These are phyloP conservation scores for Ectobius pallidus DNA, from an alignment of 2,888 invertebrate species.

Conservation along the genomic window DNA sequence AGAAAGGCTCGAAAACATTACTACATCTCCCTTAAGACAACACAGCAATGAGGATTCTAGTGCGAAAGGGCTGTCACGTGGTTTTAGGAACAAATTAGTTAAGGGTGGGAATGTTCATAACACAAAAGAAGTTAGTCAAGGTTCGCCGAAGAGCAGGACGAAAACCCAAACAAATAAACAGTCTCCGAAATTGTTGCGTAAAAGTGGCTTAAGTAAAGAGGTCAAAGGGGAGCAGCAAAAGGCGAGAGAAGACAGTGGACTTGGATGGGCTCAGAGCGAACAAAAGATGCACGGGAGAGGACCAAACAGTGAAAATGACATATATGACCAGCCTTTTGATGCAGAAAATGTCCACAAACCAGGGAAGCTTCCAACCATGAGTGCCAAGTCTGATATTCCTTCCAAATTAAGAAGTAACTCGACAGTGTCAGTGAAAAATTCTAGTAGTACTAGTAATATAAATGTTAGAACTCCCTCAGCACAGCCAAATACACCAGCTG, in stretches of 20 bases:
- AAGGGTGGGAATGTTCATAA: slow-evolving; percentile 11
- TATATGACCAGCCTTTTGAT: slow-evolving; percentile 42
- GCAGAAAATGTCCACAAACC: slow-evolving; percentile 23
- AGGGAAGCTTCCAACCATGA: slow-evolving; percentile 27
- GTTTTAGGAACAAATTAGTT: slow-evolving; percentile 39
- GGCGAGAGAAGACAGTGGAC: neutral
- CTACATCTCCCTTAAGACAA: neutral
- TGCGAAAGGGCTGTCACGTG: slow-evolving; percentile 37
- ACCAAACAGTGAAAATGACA: slow-evolving; percentile 51
- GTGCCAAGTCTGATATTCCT: slow-evolving; percentile 20
- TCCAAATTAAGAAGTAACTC: neutral
- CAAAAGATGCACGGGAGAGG: slow-evolving; percentile 47
- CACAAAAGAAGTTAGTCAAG: neutral
- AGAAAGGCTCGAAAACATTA: neutral
- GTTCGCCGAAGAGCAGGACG: slow-evolving; percentile 15
- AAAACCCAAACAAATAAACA: slow-evolving; percentile 11
- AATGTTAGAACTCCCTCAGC: slow-evolving; percentile 6
- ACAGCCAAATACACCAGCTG: neutral
- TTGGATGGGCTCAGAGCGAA: neutral
- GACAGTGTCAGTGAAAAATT: slow-evolving; percentile 1
- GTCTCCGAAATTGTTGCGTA: slow-evolving; percentile 19
- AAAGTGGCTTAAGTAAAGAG: slow-evolving; percentile 1
- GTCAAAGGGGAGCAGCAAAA: neutral
- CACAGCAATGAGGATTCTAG: slow-evolving; percentile 45
- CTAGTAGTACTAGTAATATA: neutral